Conservation (phyloP, 1,140 invertebrate species). For the Aphidius gifuensis region DNA sequence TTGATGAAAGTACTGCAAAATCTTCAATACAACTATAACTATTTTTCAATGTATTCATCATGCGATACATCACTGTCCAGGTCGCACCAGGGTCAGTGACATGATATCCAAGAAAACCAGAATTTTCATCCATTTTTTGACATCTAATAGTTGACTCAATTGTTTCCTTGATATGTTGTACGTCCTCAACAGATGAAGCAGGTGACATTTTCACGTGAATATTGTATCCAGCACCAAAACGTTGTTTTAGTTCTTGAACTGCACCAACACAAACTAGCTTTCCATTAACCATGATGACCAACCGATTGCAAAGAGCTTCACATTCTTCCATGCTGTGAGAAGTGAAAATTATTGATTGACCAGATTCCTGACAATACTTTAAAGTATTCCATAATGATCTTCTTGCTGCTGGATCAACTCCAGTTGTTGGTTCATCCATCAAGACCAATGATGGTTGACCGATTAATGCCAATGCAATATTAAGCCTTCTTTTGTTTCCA, state of each 20-base stretch:
- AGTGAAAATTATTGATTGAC: conserved; percentile 72
- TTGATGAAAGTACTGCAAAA: conserved; percentile 48
- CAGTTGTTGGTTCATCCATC: conserved; percentile 72
- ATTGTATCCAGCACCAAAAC: conserved; percentile 57
- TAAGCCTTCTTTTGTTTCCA: conserved; percentile 93
- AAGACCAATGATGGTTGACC: conserved; percentile 73
- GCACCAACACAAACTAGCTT: conserved; percentile 70
- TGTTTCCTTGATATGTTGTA: conserved; percentile 38
- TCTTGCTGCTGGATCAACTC: conserved; percentile 81
- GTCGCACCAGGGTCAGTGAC: conserved; percentile 40
- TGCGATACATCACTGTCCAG: conserved; percentile 49
- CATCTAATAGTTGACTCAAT: conserved; percentile 41
- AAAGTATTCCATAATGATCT: conserved; percentile 76
- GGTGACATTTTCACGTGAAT: conserved; percentile 49
- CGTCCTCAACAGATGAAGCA: conserved; percentile 26
- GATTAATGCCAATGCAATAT: conserved; percentile 85
- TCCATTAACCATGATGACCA: conserved; percentile 88
- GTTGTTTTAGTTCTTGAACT: conserved; percentile 66
- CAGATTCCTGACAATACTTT: conserved; percentile 58
- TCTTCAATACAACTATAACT: conserved; percentile 46
- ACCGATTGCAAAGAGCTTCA: conserved; percentile 78
- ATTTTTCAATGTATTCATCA: conserved; percentile 44
- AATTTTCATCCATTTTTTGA: conserved; percentile 46
- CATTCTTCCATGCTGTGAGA: conserved; percentile 91
- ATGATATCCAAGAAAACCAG: conserved; percentile 46